Evolutionary conservation across 2,888 invertebrate species (phyloP).

Genomic region (Perizoma affinitatum): DNA sequence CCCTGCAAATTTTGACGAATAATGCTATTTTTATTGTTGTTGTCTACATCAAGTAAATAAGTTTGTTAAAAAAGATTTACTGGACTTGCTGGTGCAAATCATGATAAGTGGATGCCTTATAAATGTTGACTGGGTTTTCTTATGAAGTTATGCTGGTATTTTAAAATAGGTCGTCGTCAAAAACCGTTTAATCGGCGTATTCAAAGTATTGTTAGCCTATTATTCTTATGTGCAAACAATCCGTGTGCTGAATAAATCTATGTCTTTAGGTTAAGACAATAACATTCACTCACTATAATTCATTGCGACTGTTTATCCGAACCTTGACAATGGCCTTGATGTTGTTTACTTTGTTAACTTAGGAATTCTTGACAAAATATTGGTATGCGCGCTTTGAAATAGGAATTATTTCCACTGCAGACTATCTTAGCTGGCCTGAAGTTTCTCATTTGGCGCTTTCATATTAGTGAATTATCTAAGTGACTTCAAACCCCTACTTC

Average conservation of each 20-base stretch:
- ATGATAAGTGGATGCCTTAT: no score
- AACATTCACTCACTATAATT: conserved; percentile 30
- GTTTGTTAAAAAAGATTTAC: no score
- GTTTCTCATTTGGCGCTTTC: background rate
- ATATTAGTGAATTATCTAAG: no score
- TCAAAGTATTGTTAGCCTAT: conserved; percentile 21
- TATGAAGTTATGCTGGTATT: no score
- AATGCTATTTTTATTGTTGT: no score
- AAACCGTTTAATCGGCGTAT: conserved; percentile 13
- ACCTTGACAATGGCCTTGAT: conserved; percentile 55
- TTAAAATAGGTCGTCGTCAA: background rate
- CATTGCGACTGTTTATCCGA: conserved; percentile 38
- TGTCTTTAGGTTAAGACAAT: conserved; percentile 26
- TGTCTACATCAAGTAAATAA: no score
- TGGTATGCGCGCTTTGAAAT: background rate
- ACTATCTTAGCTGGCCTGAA: no score
- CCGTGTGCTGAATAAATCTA: conserved; percentile 41
- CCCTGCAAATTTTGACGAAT: no score
- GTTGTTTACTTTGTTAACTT: conserved; percentile 9
- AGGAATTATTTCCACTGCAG: background rate
- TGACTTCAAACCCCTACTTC: no score
- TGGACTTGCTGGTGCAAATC: no score
- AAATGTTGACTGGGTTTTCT: no score
- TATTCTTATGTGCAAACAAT: conserved; percentile 30
- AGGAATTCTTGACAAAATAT: conserved; percentile 20